These are phyloP conservation scores for Digitonthophagus gazella DNA, from an alignment of 2,888 invertebrate genomes.

Conservation along the genomic window DNA sequence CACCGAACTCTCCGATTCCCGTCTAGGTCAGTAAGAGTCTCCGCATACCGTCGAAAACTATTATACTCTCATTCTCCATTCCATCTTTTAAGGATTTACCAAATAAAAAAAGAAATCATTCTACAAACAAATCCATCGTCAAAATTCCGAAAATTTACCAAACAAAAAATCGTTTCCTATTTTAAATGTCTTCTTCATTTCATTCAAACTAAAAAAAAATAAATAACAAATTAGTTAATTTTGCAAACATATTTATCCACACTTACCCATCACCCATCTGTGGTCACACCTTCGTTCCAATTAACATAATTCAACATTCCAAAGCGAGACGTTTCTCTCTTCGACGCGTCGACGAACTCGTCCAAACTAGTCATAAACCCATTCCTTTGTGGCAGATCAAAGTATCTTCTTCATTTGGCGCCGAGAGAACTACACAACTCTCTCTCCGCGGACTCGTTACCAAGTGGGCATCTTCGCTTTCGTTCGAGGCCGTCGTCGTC, in stretches of 20 bases:
- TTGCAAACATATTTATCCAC: background rate
- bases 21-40: background rate
- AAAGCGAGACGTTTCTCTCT: background rate
- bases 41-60: background rate
- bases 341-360: background rate
- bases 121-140: too few relatives aligned
- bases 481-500: background rate
- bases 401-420: background rate
- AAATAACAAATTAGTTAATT: slow-evolving; percentile 28
- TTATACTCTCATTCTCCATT: too few relatives aligned
- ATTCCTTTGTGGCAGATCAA: background rate
- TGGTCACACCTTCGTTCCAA: background rate
- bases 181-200: background rate
- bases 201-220: slow-evolving; percentile 1
- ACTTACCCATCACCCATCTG: background rate
- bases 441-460: background rate
- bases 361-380: background rate
- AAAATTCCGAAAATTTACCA: too few relatives aligned
- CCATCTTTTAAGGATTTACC: background rate
- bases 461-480: background rate
- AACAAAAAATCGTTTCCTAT: background rate
- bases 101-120: background rate
- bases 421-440: background rate
- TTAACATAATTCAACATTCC: background rate
- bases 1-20: background rate